Conservation (phyloP, 2,113 vertebrate species). For the Struthidea cinerea region DNA sequence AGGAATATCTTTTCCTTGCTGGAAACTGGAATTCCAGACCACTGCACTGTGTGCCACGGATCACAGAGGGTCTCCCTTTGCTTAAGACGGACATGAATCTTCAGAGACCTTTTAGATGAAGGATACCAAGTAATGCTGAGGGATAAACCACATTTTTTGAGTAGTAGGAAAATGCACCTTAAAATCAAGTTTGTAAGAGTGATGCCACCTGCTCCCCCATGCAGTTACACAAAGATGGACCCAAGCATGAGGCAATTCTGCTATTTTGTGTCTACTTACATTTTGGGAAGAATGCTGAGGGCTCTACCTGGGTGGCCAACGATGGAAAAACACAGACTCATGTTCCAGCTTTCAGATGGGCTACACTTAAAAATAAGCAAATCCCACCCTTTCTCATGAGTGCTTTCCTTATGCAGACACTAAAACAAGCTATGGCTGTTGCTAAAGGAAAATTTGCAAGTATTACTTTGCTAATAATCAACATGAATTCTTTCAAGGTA, state of each 20-base stretch:
- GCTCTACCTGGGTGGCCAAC: neutral
- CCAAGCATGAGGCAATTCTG: neutral
- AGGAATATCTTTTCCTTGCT: neutral
- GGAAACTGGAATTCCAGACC: neutral
- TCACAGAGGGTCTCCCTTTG: neutral
- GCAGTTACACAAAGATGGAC: neutral
- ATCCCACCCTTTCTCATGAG: slow-evolving; percentile 5
- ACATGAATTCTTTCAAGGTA: neutral
- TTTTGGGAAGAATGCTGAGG: neutral
- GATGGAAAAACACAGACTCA: neutral
- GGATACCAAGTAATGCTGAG: slow-evolving; percentile 2
- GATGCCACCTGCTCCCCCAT: neutral
- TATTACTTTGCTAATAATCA: neutral
- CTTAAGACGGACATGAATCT: slow-evolving; percentile 39
- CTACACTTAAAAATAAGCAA: neutral
- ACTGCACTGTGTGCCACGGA: neutral
- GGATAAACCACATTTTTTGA: neutral
- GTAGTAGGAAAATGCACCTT: slow-evolving; percentile 13
- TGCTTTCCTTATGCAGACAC: slow-evolving; percentile 27
- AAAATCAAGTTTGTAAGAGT: neutral
- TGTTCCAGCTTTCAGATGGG: neutral
- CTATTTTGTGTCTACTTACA: neutral
- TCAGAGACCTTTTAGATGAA: slow-evolving; percentile 45
- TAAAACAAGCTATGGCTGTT: neutral
- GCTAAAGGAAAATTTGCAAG: neutral